Percentiles rank a stretch among this genome's conserved stretches.
These are phyloP conservation scores for Coreoperca whiteheadi DNA, from an alignment of 2,113 vertebrate genomes.

Conservation along the genomic window DNA sequence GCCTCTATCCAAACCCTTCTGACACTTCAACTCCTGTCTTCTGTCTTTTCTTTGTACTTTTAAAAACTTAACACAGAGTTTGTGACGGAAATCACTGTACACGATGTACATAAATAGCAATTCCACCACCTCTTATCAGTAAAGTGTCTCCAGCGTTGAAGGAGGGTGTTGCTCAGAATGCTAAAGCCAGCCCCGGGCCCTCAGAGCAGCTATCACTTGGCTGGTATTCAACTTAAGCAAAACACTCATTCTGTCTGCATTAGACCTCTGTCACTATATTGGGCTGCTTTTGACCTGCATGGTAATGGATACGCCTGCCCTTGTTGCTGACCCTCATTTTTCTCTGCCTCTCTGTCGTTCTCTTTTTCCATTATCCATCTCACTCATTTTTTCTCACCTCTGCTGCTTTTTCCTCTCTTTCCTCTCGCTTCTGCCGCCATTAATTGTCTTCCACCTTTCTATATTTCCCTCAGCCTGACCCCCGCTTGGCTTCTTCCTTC, in stretches of 20 bases:
- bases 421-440: conserved; percentile 24
- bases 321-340: conserved; percentile 74
- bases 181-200: background rate
- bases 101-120: background rate
- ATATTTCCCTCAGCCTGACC: conserved; percentile 29
- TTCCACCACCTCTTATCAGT: conserved; percentile 6
- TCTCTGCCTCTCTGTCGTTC: conserved; percentile 59
- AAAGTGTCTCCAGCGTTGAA: background rate
- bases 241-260: conserved; percentile 55
- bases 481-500: conserved; percentile 31
- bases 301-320: conserved; percentile 78
- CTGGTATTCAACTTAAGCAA: conserved; percentile 59
- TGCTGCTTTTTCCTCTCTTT: conserved; percentile 25
- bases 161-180: conserved; percentile 9
- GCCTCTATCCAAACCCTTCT: conserved; percentile 11
- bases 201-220: conserved; percentile 16
- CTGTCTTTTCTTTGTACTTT: conserved; percentile 41
- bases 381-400: conserved; percentile 70
- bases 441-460: conserved; percentile 47
- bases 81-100: conserved; percentile 2
- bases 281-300: conserved; percentile 59
- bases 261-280: conserved; percentile 60
- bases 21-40: conserved; percentile 12
- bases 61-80: background rate
- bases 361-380: conserved; percentile 74